A percentile compares a stretch with the other conserved stretches of the same genome.
These are phyloP conservation scores for Zosterops pallidus DNA, from an alignment of 2,113 vertebrate genomes.

Conservation along the genomic window DNA sequence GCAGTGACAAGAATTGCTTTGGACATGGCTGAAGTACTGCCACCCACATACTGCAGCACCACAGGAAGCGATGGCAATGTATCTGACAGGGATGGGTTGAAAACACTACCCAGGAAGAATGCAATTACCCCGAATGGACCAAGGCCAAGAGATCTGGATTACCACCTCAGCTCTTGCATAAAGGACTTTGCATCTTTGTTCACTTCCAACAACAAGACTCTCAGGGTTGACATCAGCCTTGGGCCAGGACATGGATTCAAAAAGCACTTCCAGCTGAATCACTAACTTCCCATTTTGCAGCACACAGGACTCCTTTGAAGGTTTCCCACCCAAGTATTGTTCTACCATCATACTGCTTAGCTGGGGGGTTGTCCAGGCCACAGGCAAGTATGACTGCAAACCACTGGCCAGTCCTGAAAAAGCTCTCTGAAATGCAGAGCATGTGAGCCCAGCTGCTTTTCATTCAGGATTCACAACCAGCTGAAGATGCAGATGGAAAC, in stretches of 20 bases:
- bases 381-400: not conserved
- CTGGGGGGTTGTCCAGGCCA: not conserved
- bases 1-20: slow-evolving; percentile 7
- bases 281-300: not conserved
- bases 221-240: not conserved
- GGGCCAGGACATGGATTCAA: not conserved
- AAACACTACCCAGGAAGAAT: not conserved
- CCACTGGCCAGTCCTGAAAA: not conserved
- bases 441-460: not conserved
- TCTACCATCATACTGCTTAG: not conserved
- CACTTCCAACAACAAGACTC: not conserved
- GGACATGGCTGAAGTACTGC: not conserved
- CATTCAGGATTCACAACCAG: slow-evolving; percentile 25
- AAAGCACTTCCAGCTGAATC: not conserved
- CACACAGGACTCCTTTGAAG: not conserved
- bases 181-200: not conserved
- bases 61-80: not conserved
- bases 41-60: not conserved
- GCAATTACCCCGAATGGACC: not conserved
- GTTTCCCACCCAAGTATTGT: not conserved
- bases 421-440: slow-evolving; percentile 1
- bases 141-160: not conserved
- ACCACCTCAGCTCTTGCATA: slow-evolving; percentile 14
- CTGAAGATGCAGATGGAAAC: not conserved
- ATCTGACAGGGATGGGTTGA: not conserved